Conservation (phyloP, 1,140 invertebrate species). For the Drosophila orosa region DNA sequence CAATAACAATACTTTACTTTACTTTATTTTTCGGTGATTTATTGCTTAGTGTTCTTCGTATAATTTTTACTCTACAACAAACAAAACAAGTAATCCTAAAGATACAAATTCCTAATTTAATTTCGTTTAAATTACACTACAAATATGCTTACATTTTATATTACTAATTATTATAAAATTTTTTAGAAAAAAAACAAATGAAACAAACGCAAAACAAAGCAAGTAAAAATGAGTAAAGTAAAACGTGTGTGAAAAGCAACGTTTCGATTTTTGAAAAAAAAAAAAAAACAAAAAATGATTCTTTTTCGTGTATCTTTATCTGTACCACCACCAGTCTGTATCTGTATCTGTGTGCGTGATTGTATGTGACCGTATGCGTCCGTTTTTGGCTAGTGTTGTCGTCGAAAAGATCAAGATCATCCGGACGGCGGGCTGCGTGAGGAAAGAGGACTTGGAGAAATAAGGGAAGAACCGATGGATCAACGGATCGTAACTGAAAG, state of each 20-base stretch:
- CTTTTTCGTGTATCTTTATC: conserved; percentile 20
- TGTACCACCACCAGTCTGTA: conserved; percentile 22
- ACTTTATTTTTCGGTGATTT: conserved; percentile 81
- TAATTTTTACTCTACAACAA: conserved; percentile 73
- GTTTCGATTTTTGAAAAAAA: conserved; percentile 76
- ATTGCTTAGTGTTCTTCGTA: conserved; percentile 77
- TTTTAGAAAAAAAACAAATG: conserved; percentile 60
- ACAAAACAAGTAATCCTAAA: conserved; percentile 74
- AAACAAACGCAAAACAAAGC: conserved; percentile 60
- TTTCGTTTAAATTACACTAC: conserved; percentile 79
- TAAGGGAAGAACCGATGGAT: background rate
- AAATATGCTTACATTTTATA: conserved; percentile 81
- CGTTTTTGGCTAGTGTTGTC: conserved; percentile 24
- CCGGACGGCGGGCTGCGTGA: conserved; percentile 6
- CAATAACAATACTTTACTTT: conserved; percentile 73
- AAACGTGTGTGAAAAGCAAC: conserved; percentile 70
- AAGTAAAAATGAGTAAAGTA: conserved; percentile 69
- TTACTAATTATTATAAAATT: conserved; percentile 75
- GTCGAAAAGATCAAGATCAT: conserved; percentile 19
- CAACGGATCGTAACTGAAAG: background rate
- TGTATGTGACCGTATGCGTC: conserved; percentile 27
- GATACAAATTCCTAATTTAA: conserved; percentile 80
- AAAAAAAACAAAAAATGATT: conserved; percentile 41
- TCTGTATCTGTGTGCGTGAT: conserved; percentile 24
- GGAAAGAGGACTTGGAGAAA: background rate